Evolutionary conservation across 2,797 vertebrate species (phyloP).

Genomic region (Lates japonicus): DNA sequence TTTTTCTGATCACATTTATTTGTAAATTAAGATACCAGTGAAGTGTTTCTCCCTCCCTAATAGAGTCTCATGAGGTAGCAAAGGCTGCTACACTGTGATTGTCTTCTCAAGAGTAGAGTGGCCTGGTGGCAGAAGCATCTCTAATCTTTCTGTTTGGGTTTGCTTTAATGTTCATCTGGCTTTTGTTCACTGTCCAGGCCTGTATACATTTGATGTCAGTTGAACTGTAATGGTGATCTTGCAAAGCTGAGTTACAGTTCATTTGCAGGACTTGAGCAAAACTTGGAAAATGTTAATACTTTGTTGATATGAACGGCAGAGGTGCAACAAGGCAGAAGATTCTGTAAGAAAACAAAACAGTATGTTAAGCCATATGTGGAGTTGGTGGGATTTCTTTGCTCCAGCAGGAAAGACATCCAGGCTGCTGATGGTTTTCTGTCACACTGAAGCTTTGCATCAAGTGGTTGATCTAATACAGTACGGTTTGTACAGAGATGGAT

Average conservation of each 20-base stretch:
- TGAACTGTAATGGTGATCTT: constrained; percentile 64
- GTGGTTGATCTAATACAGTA: constrained; percentile 16
- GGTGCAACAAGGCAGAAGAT: constrained; percentile 19
- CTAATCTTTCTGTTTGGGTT: constrained; percentile 15
- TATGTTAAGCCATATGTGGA: constrained; percentile 63
- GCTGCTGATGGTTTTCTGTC: constrained; percentile 26
- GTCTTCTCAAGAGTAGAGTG: constrained; percentile 58
- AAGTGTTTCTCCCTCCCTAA: constrained; percentile 73
- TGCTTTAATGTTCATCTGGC: constrained; percentile 43
- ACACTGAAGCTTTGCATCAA: constrained; percentile 25
- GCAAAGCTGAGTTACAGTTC: constrained; percentile 67
- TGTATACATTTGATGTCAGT: constrained; percentile 64
- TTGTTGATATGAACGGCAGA: constrained; percentile 12
- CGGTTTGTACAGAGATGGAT: constrained; percentile 29
- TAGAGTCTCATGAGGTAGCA: constrained; percentile 68
- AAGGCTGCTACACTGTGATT: constrained; percentile 79
- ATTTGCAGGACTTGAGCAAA: constrained; percentile 63
- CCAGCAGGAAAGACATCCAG: constrained; percentile 6
- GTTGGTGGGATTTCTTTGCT: constrained; percentile 27
- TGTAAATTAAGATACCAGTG: constrained; percentile 74
- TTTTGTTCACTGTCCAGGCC: constrained; percentile 45
- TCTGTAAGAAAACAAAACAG: constrained; percentile 32
- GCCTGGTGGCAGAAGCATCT: constrained; percentile 60
- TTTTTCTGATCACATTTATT: constrained; percentile 70
- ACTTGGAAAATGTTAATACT: constrained; percentile 18